These are phyloP conservation scores for Manacus vitellinus DNA, from an alignment of 2,113 vertebrate genomes.

Conservation along the genomic window DNA sequence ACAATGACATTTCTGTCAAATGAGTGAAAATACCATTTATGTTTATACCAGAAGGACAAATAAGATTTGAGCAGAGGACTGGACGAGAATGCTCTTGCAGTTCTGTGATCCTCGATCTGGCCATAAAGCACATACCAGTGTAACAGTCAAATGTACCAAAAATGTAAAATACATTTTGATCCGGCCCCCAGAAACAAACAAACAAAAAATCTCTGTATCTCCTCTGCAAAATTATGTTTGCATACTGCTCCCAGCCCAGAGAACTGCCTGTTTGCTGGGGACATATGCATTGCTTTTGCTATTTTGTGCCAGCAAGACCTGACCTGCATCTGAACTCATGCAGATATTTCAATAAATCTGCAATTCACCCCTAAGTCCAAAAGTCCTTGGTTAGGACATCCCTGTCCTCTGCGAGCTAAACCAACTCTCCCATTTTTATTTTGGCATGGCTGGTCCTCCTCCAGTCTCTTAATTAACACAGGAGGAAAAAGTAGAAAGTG, in stretches of 20 bases:
- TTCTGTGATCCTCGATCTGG: neutral
- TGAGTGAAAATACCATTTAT: neutral
- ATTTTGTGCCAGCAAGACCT: neutral
- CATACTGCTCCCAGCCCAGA: neutral
- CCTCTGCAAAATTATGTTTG: neutral
- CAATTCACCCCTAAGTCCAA: neutral
- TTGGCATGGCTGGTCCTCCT: neutral
- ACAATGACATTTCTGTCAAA: neutral
- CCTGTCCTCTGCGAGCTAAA: neutral
- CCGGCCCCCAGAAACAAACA: neutral
- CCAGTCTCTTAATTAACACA: constrained; percentile 30
- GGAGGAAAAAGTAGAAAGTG: neutral
- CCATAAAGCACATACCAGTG: neutral
- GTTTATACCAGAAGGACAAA: neutral
- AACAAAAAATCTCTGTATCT: neutral
- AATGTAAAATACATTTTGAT: neutral
- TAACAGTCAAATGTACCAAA: neutral
- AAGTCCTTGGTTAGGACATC: constrained; percentile 1
- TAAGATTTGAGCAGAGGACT: neutral
- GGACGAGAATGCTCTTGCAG: neutral
- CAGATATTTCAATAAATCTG: neutral
- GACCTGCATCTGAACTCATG: constrained; percentile 4
- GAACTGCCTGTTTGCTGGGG: neutral
- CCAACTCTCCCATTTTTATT: neutral
- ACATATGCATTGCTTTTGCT: neutral